Evolutionary conservation across 2,797 vertebrate genomes (phyloP), one percentile per base, ranked within the genome.

Genomic region (Miichthys miiuy): DNA sequence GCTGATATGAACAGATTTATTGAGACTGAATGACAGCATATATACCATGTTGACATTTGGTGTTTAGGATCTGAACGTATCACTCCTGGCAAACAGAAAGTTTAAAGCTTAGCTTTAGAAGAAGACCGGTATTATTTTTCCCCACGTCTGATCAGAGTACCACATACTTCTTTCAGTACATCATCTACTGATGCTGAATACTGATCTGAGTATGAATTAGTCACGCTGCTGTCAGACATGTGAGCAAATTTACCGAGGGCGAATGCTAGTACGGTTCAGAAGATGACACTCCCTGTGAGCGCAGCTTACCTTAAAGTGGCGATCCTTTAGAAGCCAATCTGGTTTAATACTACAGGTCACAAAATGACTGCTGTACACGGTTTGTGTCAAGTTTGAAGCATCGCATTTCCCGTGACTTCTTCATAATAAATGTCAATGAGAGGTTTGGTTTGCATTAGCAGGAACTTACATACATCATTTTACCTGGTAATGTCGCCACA

Each of bases 171-270:
- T 48, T 57, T 30, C 10, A 10, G 51, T 34, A 46, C 27, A 63
- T 76, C 34, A 71, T 75, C 34, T 66, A 57, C 55, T 46, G 38
- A 38, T 38, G 62, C 48, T 52, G 68, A 85, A 51, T 72, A 68
- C 66, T 81, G 72, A 87, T 86, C 60, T 42, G 46, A 70, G 51
- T 9, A 60, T 63, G 48, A 73, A 77, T 84, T 78, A 76, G 73
- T 76, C 71, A 64, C 61, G 42, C 68, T 71, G 74, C 51, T 9
- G 20, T 77, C 60, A 69, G 23, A n/a, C 27, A 11, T 41, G 38
- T n/a, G 42, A 52, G 70, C 21, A 71, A 30, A 79, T 72, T 41
- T 50, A 75, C 60, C 27, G 25, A 25, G 30, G 64, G 41, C 18
- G 47, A 64, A 62, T 38, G 54, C 17, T 27, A 50, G 41, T 41